Base-by-base conservation (phyloP, 2,797 vertebrate species). In the Phataginus tricuspis region DNA sequence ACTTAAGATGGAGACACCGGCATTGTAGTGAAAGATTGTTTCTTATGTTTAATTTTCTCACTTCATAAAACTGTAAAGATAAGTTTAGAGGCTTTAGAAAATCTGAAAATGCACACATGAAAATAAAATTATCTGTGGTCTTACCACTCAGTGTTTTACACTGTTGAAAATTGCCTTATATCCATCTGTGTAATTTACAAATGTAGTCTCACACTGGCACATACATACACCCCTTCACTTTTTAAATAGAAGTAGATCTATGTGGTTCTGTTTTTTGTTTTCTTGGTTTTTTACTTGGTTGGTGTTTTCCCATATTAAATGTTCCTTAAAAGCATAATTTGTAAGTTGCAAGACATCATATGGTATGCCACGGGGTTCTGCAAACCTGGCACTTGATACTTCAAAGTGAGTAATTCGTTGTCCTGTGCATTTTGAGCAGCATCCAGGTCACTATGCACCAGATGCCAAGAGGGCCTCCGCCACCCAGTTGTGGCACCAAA, bases 371-470 rank as follows among this genome's bases (percentile, higher is more conserved):
- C 4, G 16, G n/a, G 29, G 37, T 45, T 80, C 88, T 27, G 21
- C 8, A 49, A 1, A 7, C 12, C 57, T 4, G 2, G 10, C 31
- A 0, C 51, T 71, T 45, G 16, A 18, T 66, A 19, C 0, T 61
- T 68, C 37, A 45, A 3, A 71, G 6, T 1, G 4, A 72, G 16
- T 34, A 11, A 7, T 71, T 21, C 6, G 66, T 61, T 45, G 18
- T 63, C 19, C 23, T 59, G 45, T 49, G 75, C 8, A 5, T 27
- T 39, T 5, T 27, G 66, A 25, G 42, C 13, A 49, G 61, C 13
- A 16, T 71, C 71, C 7, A 25, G 5, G 18, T 59, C 49, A 2
- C 51, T 37, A 2, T 23, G 77, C 15, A 23, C 74, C 21, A 45
- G n/a, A 3, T 83, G 79, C 27, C 7, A 14, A 23, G 23, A 29